phyloP scores from a whole-genome alignment of 2,888 invertebrate genomes.

The Drosophila anomalipes region DNA sequence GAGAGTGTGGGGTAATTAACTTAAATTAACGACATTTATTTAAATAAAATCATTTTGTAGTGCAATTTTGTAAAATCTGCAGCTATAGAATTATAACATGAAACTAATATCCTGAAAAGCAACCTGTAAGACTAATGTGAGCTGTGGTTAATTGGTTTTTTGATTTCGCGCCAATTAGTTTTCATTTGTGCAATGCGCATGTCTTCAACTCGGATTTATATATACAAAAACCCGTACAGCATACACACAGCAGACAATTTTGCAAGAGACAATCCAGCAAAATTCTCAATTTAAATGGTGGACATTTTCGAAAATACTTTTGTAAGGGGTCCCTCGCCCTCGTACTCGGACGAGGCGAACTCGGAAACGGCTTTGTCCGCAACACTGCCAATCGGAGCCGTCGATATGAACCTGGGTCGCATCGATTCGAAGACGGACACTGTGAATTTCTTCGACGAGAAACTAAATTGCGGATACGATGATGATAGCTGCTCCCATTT shows the following conservation, averaged over 20 bases:
- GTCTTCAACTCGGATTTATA: constrained; percentile 16
- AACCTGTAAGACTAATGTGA: too few species aligned
- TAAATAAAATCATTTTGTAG: background rate
- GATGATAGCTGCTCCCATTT: constrained; percentile 68
- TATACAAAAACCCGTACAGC: constrained; percentile 18
- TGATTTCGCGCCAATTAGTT: constrained; percentile 19
- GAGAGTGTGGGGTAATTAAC: background rate
- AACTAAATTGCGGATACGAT: constrained; percentile 63
- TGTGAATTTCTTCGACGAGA: constrained; percentile 75
- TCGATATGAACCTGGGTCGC: constrained; percentile 58
- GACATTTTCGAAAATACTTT: constrained; percentile 84
- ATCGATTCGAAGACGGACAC: constrained; percentile 72
- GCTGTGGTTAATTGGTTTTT: accelerated
- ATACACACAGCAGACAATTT: constrained; percentile 46
- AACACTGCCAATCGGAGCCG: constrained; percentile 74
- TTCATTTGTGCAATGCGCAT: constrained; percentile 40
- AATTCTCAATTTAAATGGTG: constrained; percentile 57
- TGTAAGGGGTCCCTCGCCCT: constrained; percentile 83
- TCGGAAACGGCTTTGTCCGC: constrained; percentile 82
- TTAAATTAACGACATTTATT: background rate
- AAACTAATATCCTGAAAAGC: too few species aligned
- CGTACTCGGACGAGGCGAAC: constrained; percentile 83
- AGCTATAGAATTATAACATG: background rate
- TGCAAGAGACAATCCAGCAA: constrained; percentile 14
- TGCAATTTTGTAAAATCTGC: background rate